Percentiles rank a stretch among this genome's conserved stretches.
Evolutionary conservation across 2,797 vertebrate genomes (phyloP).

Genomic region (Rhadinocentrus ornatus): DNA sequence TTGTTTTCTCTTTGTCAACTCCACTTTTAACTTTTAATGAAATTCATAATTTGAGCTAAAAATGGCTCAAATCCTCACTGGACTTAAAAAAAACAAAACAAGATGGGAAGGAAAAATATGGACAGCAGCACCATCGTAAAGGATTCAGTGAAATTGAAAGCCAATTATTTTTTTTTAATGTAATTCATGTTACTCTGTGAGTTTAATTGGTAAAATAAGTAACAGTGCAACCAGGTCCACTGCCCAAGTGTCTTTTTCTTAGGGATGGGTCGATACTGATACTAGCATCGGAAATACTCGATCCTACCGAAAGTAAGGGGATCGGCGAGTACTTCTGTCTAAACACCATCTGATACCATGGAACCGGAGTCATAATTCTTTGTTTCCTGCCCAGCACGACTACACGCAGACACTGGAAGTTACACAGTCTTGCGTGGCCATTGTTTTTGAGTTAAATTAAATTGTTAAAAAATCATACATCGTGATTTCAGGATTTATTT

Average conservation of each 20-base stretch:
- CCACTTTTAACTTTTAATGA: conserved; percentile 17
- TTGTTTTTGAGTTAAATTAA: too few relatives aligned
- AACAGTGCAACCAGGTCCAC: neutral
- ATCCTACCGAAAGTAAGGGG: too few relatives aligned
- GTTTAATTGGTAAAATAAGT: neutral
- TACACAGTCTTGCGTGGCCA: too few relatives aligned
- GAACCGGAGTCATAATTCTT: too few relatives aligned
- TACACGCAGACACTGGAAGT: too few relatives aligned
- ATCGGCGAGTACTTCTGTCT: too few relatives aligned
- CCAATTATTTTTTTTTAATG: conserved; percentile 2
- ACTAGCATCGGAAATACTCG: too few relatives aligned
- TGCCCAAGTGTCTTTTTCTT: neutral
- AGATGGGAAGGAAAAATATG: conserved; percentile 2
- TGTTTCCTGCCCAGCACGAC: too few relatives aligned
- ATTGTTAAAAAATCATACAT: too few relatives aligned
- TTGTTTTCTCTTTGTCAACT: conserved; percentile 6
- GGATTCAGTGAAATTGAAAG: conserved; percentile 8
- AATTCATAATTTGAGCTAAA: neutral
- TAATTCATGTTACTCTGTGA: neutral
- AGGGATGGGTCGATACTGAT: too few relatives aligned
- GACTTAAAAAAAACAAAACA: conserved; percentile 6
- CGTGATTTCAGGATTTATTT: too few relatives aligned
- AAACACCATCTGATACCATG: too few relatives aligned
- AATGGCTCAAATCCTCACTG: neutral
- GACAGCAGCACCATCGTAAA: neutral